Conservation (phyloP, 1,140 invertebrate species). For the Drosophila varians region DNA sequence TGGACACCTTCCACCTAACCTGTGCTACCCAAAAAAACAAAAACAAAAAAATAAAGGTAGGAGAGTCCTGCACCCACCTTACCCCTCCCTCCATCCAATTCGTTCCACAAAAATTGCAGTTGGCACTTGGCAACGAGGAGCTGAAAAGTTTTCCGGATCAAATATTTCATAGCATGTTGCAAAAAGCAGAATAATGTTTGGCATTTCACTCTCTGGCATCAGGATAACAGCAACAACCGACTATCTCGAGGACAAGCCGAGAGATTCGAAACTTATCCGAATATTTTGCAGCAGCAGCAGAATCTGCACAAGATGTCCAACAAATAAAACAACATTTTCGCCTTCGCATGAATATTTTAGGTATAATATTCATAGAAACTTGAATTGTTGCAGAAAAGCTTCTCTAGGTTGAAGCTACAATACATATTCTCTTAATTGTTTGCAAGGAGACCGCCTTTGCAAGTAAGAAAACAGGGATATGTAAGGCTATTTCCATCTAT, state of each 20-base stretch:
- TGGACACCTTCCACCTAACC: background rate
- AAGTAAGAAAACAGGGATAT: no score
- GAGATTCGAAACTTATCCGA: conserved; percentile 2
- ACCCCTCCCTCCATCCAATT: background rate
- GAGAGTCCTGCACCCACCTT: no score
- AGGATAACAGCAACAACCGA: background rate
- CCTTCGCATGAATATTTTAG: background rate
- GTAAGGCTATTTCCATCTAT: no score
- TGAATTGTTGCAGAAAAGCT: background rate
- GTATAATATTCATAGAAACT: background rate
- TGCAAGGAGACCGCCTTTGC: no score
- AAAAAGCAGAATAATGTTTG: conserved; percentile 9
- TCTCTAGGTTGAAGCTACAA: no score
- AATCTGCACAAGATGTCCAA: background rate
- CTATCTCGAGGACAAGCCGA: background rate
- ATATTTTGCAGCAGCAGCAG: conserved; percentile 2
- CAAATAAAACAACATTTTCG: background rate
- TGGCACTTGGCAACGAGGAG: conserved; percentile 11
- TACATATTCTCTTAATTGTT: no score
- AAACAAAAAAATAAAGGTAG: no score
- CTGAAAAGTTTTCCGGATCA: conserved; percentile 10
- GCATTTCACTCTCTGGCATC: conserved; percentile 1
- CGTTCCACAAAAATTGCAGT: conserved; percentile 18
- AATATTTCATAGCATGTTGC: conserved; percentile 11
- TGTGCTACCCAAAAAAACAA: no score